Evolutionary conservation across 2,888 invertebrate species (phyloP), one percentile per base, ranked within the genome.

Genomic region (Cryptosula pallasiana): DNA sequence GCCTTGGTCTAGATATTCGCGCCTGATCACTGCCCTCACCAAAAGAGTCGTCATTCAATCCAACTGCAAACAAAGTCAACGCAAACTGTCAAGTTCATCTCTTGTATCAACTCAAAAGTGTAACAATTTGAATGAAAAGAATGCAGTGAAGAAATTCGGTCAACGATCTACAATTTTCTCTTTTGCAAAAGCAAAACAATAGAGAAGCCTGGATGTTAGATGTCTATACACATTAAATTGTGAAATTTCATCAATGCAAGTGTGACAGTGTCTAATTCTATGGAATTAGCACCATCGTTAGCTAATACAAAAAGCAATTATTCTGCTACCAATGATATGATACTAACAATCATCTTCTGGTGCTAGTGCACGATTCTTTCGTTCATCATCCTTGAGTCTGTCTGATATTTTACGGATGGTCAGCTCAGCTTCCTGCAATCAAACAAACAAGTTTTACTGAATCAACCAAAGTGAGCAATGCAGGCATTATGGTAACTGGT

Each of bases 371-470:
- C 70, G n/a, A 29, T 36, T 54, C 36, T 79, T 78, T 70, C 77
- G 76, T 72, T 88, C 88, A 75, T 89, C 88, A 27, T 86, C 83
- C 72, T 87, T 84, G 77, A 89, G 82, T 78, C 87, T 87, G 73
- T 89, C 89, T 63, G 89, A 85, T 80, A 88, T 87, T 74, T 87
- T 84, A 76, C 87, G 86, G 74, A 89, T 86, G 27, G 86, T 87
- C 72, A 86, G 85, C 76, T 88, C 87, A 1, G 86, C 83, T 77
- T 87, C 86, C 86, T 86, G 72, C 1, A 75, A 23, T 57, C 5
- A 57, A 57, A 45, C 9, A 45, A 45, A 45, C 20, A 45, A 20
- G 9, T 45, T 45, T 45, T 20, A 45, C 45, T 9, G 9, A 45
- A 45, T 45, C n/a, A n/a, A n/a, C n/a, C n/a, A n/a, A n/a, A n/a